Conservation (phyloP, 2,113 vertebrate species). For the Malurus cyaneus region DNA sequence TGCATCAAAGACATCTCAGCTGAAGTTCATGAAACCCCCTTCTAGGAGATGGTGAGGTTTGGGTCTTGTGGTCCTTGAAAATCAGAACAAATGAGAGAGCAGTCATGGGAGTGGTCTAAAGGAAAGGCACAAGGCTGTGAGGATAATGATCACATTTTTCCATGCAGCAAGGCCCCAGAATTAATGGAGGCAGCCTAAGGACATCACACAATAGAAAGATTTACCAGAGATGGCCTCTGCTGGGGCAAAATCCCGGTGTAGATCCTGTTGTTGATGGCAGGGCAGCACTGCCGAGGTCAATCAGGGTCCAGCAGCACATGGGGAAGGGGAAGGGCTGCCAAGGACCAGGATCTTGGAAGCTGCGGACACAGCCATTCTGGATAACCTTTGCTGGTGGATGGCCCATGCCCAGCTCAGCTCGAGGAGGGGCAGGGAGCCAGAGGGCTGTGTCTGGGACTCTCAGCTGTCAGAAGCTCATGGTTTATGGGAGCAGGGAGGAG, state of each 20-base stretch:
- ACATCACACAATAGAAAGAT: not conserved
- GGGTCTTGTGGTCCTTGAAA: not conserved
- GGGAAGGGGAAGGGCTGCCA: not conserved
- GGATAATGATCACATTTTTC: not conserved
- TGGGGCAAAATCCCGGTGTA: not conserved
- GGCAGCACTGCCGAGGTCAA: fast-evolving
- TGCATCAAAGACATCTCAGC: not conserved
- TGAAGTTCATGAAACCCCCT: not conserved
- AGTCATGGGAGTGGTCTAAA: not conserved
- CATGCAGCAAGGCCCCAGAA: not conserved
- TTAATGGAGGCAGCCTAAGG: not conserved
- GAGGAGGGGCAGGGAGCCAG: not conserved
- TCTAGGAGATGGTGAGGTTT: not conserved
- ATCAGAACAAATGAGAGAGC: not conserved
- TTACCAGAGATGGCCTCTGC: not conserved
- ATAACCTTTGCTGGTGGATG: not conserved
- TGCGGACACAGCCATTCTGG: not conserved
- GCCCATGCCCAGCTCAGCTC: not conserved
- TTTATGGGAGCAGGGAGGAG: not conserved
- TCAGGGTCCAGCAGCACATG: not conserved
- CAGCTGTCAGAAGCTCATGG: not conserved
- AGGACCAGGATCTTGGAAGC: not conserved
- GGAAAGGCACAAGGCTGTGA: not conserved
- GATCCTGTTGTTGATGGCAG: not conserved
- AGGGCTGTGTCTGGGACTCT: not conserved